Conservation (phyloP, 2,888 invertebrate genomes). For the Zootermopsis nevadensis region DNA sequence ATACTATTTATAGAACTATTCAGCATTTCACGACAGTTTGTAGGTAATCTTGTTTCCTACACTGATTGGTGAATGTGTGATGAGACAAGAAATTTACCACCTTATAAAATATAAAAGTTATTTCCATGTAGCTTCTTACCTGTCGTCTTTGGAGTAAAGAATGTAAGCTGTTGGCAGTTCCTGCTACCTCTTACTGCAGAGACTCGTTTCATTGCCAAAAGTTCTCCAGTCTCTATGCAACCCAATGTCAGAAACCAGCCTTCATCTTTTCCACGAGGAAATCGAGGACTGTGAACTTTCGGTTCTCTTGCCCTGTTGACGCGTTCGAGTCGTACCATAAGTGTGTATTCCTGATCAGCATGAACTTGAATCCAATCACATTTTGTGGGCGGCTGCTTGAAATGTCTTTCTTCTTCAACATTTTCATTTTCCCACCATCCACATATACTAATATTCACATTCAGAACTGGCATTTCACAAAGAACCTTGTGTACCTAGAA, state of each 20-base stretch:
- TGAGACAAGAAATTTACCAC: too few species aligned
- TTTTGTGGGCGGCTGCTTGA: constrained; percentile 43
- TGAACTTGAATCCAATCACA: constrained; percentile 71
- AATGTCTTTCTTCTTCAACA: constrained; percentile 52
- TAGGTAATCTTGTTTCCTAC: too few species aligned
- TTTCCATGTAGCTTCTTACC: constrained; percentile 60
- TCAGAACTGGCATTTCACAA: constrained; percentile 73
- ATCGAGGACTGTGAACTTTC: constrained; percentile 82
- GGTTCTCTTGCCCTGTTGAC: constrained; percentile 63
- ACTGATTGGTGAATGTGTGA: too few species aligned
- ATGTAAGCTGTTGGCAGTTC: constrained; percentile 68
- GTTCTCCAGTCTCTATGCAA: constrained; percentile 74
- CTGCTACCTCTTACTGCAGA: constrained; percentile 66
- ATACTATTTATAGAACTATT: background rate
- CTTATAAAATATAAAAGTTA: too few species aligned
- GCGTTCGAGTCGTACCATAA: constrained; percentile 64
- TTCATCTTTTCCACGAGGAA: constrained; percentile 94
- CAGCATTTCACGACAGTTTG: too few species aligned
- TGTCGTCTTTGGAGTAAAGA: constrained; percentile 70
- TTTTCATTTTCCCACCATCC: constrained; percentile 64
- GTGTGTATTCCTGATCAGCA: constrained; percentile 79
- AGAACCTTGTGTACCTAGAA: constrained; percentile 65
- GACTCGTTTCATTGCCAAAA: constrained; percentile 85
- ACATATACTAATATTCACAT: constrained; percentile 68
- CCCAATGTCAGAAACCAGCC: constrained; percentile 95